A percentile compares a stretch with the other conserved stretches of the same genome.
These are phyloP conservation scores for Pimpla rufipes DNA, from an alignment of 2,888 invertebrate genomes.

Conservation along the genomic window DNA sequence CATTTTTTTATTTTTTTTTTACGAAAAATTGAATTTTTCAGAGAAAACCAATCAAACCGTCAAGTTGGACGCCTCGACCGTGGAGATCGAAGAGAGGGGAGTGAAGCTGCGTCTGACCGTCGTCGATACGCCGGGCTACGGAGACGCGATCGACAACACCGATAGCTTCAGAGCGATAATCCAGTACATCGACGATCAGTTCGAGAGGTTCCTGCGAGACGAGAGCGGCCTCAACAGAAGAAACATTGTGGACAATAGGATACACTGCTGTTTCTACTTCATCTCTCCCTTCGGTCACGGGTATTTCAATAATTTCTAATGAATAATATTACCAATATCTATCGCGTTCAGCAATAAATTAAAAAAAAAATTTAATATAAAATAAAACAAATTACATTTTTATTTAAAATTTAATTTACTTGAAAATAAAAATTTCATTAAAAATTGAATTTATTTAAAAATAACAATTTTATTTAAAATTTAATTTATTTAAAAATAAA, in stretches of 20 bases:
- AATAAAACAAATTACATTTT: too few relatives aligned
- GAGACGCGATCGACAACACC: conserved; percentile 97
- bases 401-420: too few relatives aligned
- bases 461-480: too few relatives aligned
- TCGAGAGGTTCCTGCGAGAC: conserved; percentile 95
- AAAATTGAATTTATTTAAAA: too few relatives aligned
- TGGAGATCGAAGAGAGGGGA: conserved; percentile 98
- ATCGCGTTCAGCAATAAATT: too few relatives aligned
- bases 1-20: conserved; percentile 34
- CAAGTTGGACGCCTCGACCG: conserved; percentile 96
- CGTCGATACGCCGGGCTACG: conserved; percentile 98
- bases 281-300: conserved; percentile 99
- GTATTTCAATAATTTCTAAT: conserved; percentile 86
- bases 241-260: conserved; percentile 98
- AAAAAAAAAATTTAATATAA: too few relatives aligned
- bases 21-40: conserved; percentile 80
- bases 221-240: conserved; percentile 98
- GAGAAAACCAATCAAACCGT: conserved; percentile 97
- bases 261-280: conserved; percentile 99
- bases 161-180: conserved; percentile 98
- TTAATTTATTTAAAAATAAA: too few relatives aligned
- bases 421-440: too few relatives aligned
- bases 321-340: conserved; percentile 9
- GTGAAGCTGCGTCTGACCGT: conserved; percentile 97
- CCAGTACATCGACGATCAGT: conserved; percentile 98